phyloP scores from a whole-genome alignment of 2,888 invertebrate genomes.

The Leuctra nigra region DNA sequence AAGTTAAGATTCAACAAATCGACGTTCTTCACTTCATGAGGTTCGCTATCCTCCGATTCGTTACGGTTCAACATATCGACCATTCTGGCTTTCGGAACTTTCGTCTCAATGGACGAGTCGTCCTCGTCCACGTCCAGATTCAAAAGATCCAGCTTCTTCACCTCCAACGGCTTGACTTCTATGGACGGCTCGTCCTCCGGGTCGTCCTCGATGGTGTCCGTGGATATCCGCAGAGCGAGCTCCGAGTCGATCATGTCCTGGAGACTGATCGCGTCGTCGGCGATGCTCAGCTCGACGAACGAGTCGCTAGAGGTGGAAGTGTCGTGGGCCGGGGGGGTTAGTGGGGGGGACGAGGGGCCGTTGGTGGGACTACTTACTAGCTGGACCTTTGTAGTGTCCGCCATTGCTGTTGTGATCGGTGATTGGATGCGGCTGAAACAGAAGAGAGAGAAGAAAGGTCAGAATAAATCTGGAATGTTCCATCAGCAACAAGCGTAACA shows the following conservation, averaged over 20 bases:
- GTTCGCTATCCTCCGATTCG: too few species aligned
- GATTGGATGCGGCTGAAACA: too few species aligned
- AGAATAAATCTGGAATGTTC: too few species aligned
- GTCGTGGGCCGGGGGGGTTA: neutral
- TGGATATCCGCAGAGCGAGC: constrained; percentile 26
- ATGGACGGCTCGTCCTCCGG: neutral
- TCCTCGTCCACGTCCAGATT: neutral
- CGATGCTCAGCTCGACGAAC: constrained; percentile 17
- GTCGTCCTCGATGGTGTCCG: constrained; percentile 10
- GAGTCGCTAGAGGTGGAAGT: constrained; percentile 8
- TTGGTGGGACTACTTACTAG: constrained; percentile 4
- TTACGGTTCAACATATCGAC: too few species aligned
- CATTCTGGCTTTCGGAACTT: too few species aligned
- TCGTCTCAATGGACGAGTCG: too few species aligned
- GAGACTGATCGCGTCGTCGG: constrained; percentile 29
- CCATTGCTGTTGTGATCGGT: too few species aligned
- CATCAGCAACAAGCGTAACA: too few species aligned
- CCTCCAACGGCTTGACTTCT: neutral
- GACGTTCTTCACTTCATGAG: too few species aligned
- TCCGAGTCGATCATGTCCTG: constrained; percentile 33
- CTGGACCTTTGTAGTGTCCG: too few species aligned
- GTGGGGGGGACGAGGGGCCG: neutral
- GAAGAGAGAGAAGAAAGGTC: too few species aligned
- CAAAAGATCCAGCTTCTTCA: neutral
- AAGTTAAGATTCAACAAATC: too few species aligned